Percentiles rank a stretch among this genome's conserved stretches.
phyloP scores from a whole-genome alignment of 2,113 vertebrate genomes.

The Tringa solitaria region DNA sequence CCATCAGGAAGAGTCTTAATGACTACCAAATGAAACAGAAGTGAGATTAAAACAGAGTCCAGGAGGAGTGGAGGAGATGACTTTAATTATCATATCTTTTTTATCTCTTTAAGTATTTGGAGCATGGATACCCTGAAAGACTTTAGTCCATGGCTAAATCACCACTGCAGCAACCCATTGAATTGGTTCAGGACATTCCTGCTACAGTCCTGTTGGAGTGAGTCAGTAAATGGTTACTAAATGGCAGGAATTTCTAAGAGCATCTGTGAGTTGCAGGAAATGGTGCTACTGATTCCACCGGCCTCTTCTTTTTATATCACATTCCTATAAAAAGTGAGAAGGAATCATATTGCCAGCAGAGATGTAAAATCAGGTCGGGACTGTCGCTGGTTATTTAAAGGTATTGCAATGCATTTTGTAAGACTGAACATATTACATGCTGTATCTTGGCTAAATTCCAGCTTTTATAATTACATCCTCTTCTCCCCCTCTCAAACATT shows the following conservation, averaged over 20 bases:
- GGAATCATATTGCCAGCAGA: slow-evolving; percentile 33
- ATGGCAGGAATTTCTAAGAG: slow-evolving; percentile 11
- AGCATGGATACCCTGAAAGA: not conserved
- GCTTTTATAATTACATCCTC: slow-evolving; percentile 29
- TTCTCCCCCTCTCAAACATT: not conserved
- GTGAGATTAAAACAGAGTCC: not conserved
- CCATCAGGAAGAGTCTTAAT: not conserved
- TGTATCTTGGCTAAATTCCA: slow-evolving; percentile 52
- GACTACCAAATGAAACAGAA: not conserved
- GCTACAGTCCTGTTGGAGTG: not conserved
- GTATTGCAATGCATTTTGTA: slow-evolving; percentile 28
- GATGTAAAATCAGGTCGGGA: slow-evolving; percentile 62
- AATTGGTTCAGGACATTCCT: not conserved
- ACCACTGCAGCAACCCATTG: not conserved
- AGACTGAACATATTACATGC: slow-evolving; percentile 18
- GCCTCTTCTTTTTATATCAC: slow-evolving; percentile 32
- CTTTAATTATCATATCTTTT: not conserved
- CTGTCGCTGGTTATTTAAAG: slow-evolving; percentile 61
- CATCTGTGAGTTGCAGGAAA: slow-evolving; percentile 36
- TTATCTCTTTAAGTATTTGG: not conserved
- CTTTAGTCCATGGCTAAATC: not conserved
- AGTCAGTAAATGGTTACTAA: not conserved
- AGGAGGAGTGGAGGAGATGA: not conserved
- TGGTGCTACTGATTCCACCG: not conserved
- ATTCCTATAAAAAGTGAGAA: slow-evolving; percentile 59